These are phyloP conservation scores for Mesocricetus auratus DNA, from an alignment of 2,113 vertebrate genomes.

Conservation along the genomic window DNA sequence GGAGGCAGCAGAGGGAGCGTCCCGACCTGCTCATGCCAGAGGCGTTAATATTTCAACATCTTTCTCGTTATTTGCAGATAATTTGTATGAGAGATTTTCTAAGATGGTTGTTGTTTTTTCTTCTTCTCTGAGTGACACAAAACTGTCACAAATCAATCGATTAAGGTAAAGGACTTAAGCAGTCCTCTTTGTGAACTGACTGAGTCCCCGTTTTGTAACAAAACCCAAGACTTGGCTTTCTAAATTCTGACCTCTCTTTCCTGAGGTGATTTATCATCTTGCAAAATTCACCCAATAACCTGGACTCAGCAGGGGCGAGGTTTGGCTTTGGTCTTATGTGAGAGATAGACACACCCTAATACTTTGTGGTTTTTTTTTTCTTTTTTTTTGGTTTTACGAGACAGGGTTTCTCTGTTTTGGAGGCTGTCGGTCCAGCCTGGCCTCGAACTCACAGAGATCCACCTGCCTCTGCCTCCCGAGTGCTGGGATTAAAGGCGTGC, in stretches of 20 bases:
- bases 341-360: no score
- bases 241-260: background rate
- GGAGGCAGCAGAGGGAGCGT: conserved; percentile 66
- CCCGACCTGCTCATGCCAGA: conserved; percentile 60
- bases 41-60: conserved; percentile 80
- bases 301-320: background rate
- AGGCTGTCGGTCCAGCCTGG: no score
- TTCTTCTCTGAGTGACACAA: conserved; percentile 16
- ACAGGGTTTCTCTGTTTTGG: no score
- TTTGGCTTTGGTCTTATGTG: conserved; percentile 8
- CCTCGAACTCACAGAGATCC: no score
- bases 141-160: conserved; percentile 66
- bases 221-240: background rate
- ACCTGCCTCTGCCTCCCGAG: no score
- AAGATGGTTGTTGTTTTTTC: conserved; percentile 80
- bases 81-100: conserved; percentile 73
- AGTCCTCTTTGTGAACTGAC: conserved; percentile 16
- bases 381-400: no score
- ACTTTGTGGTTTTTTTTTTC: no score
- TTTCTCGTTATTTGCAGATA: conserved; percentile 78
- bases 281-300: background rate
- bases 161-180: conserved; percentile 39
- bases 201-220: conserved; percentile 18
- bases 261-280: background rate
- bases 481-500: no score